Evolutionary conservation across 92 coral and sea anemone genomes (phyloP), one percentile per base, ranked within the genome.

Genomic region (Blastomussa wellsi): DNA sequence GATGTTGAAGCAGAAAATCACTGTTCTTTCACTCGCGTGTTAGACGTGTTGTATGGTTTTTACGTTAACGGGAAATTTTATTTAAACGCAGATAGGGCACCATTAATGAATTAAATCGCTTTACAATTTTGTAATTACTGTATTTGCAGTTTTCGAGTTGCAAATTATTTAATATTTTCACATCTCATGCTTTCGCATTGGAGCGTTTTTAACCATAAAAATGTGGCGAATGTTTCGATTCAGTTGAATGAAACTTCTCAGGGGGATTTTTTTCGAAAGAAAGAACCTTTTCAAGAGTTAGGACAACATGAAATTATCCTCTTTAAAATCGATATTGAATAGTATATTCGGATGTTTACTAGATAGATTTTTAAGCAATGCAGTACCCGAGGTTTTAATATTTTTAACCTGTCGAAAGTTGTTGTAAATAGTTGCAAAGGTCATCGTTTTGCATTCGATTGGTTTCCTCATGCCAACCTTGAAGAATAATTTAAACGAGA

Each of bases 1-100:
- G 88, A 75, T 60, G 76, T 53, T 89, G 74, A 81, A 87, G 70
- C 87, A 85, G 39, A 39, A 76, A 86, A 67, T 89, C 72, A 80
- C 85, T 74, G 57, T 80, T 42, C 87, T 83, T 42, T 83, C 87
- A 22, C 32, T 57, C 39, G 80, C 74, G 14, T 74, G 35, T 74
- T 37, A 60, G 44, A 70, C 12, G 37, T 32, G 74, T 17, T 37
- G 31, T 26, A 41, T 41, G 37, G 19, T 32, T 33, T 57, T 77
- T 13, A n/a, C 57, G 11, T 15, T 81, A 24, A 68, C 17, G 49
- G 85, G 64, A 51, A 67, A 5, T 70, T 69, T 32, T 19, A 16
- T 32, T 15, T 35, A 32, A 17, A 69, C 42, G n/a, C n/a, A 60
- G 36, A 51, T 9, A n/a, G 59, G 57, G 53, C 73, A 39, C 26